phyloP scores from a whole-genome alignment of 2,113 vertebrate genomes.

The Cavia porcellus region DNA sequence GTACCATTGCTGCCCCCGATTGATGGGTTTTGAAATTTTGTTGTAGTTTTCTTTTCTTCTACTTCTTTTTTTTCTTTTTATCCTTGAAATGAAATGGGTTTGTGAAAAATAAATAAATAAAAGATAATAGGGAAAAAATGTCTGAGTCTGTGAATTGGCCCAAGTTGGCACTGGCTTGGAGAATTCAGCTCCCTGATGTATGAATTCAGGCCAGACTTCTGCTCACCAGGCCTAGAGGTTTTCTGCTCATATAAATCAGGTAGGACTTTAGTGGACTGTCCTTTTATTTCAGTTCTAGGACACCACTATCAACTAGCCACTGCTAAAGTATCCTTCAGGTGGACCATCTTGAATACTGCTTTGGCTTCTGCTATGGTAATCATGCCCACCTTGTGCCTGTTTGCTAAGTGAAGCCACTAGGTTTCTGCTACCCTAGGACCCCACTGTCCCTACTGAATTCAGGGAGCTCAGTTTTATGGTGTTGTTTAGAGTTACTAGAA shows the following conservation, averaged over 20 bases:
- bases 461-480: background rate
- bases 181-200: background rate
- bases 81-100: no score
- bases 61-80: no score
- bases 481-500: background rate
- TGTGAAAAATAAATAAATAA: no score
- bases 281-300: background rate
- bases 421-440: background rate
- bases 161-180: background rate
- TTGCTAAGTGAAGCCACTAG: background rate
- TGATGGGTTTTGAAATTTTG: no score
- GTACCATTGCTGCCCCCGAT: no score
- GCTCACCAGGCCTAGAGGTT: background rate
- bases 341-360: background rate
- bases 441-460: background rate
- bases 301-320: background rate
- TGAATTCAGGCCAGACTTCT: background rate
- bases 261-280: background rate
- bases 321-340: background rate
- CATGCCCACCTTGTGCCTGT: background rate
- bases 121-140: background rate
- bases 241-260: background rate
- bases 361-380: background rate
- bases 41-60: no score
- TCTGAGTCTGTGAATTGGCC: background rate